Evolutionary conservation across 1,140 invertebrate genomes (phyloP), one percentile per base, ranked within the genome.

Genomic region (Galleria mellonella): DNA sequence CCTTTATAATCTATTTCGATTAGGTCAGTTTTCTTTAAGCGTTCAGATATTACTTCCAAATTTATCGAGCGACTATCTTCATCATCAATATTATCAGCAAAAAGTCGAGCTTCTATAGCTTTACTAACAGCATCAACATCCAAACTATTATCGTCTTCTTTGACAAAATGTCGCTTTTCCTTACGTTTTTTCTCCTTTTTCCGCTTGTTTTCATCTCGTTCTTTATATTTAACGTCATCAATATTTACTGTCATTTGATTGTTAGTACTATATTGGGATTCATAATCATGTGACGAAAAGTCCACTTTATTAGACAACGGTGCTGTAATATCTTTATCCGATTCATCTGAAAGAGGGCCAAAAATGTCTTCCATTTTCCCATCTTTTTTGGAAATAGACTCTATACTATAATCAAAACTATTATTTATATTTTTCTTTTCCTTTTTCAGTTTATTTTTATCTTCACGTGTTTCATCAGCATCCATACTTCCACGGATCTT

Each of bases 291-390:
- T 7, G 59, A 42, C 23, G 51, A 33, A 41, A 59, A 71, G 12
- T 67, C 60, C 23, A 51, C 46, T 52, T 74, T 68, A 38, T 50
- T 54, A 29, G 44, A 42, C 28, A 37, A 23, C 9, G 46, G 33
- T 32, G 9, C 33, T 37, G 36, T 62, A 13, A 38, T 51, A 9
- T 79, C 69, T 70, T 67, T 74, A 49, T 87, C 86, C 13, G 84
- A 87, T 23, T 95, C 92, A 66, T 96, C 94, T 0, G 94, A 95
- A 17, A 96, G 85, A 0, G 94, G 92, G 2, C 94, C 94, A 77
- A 96, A 96, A 44, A 96, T 95, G 59, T 94, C 93, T 76, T 95
- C 93, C 92, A 95, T 94, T 67, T 94, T 91, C 32, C 93, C 92
- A 42, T 92, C 92, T 43, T 89, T 88, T 66, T 90, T 91, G 8